phyloP scores from a whole-genome alignment of 2,797 vertebrate genomes.

The Centropyge bicolor region DNA sequence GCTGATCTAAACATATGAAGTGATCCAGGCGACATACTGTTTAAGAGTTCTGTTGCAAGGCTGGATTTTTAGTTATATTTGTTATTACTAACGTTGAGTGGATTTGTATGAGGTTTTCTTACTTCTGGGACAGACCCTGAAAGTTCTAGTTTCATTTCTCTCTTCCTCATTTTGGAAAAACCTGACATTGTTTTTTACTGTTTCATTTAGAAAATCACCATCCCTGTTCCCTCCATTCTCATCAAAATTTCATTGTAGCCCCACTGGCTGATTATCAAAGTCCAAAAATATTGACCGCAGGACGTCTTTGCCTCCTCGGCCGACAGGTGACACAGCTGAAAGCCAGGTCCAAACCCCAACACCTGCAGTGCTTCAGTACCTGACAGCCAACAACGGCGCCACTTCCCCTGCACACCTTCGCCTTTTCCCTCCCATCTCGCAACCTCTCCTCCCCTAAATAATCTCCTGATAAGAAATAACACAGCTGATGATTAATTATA shows the following conservation, averaged over 20 bases:
- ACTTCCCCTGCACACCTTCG: slow-evolving; percentile 32
- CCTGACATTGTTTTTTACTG: too few relatives aligned
- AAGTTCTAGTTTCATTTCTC: too few relatives aligned
- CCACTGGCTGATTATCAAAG: slow-evolving; percentile 36
- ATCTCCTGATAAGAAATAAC: slow-evolving; percentile 84
- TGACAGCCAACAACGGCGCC: slow-evolving; percentile 13
- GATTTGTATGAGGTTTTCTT: too few relatives aligned
- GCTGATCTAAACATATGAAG: too few relatives aligned
- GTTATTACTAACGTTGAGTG: too few relatives aligned
- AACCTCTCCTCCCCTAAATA: slow-evolving; percentile 70
- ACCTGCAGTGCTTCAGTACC: not conserved
- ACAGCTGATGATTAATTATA: slow-evolving; percentile 88
- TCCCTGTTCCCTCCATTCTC: not conserved
- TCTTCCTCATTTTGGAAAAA: not conserved
- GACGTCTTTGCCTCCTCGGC: slow-evolving; percentile 54
- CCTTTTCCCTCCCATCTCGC: slow-evolving; percentile 47
- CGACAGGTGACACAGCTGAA: not conserved
- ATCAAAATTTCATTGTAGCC: not conserved
- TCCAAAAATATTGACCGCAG: slow-evolving; percentile 55
- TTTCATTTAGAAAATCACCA: not conserved
- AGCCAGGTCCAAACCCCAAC: not conserved
- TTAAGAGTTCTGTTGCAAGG: too few relatives aligned
- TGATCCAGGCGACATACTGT: too few relatives aligned
- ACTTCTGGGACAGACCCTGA: too few relatives aligned
- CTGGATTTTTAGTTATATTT: too few relatives aligned